Conservation (phyloP, 2,113 vertebrate species). For the Phocoena sinus region DNA sequence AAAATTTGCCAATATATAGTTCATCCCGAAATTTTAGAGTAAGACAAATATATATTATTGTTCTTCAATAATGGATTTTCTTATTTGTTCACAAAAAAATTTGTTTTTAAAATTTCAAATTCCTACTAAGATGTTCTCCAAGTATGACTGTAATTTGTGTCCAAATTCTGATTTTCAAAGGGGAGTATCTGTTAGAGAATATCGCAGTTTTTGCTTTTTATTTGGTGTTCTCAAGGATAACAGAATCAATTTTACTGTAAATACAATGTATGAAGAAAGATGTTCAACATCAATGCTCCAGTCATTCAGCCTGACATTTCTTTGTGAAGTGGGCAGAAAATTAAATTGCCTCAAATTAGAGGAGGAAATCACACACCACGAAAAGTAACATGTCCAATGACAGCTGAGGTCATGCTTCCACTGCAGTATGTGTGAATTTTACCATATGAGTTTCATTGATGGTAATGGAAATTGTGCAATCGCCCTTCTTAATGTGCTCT, state of each 20-base stretch:
- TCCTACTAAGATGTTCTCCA: not conserved
- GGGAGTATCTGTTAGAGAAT: not conserved
- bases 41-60: not conserved
- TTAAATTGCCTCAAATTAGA: slow-evolving; percentile 69
- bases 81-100: not conserved
- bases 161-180: slow-evolving; percentile 34
- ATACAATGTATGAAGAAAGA: slow-evolving; percentile 43
- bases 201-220: not conserved
- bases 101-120: not conserved
- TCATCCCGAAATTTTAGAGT: not conserved
- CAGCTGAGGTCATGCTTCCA: slow-evolving; percentile 49
- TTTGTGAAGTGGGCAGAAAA: slow-evolving; percentile 72
- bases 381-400: slow-evolving; percentile 48
- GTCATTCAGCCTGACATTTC: slow-evolving; percentile 66
- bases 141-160: not conserved
- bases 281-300: slow-evolving; percentile 48
- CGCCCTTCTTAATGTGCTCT: not conserved
- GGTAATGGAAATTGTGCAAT: not conserved
- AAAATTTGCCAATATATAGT: not conserved
- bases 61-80: not conserved
- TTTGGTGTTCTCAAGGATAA: slow-evolving; percentile 38
- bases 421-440: slow-evolving; percentile 38
- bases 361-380: slow-evolving; percentile 49
- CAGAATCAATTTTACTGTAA: slow-evolving; percentile 46
- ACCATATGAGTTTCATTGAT: slow-evolving; percentile 13